Base-by-base conservation (phyloP, 2,888 invertebrate species). In the Tipula confusa region DNA sequence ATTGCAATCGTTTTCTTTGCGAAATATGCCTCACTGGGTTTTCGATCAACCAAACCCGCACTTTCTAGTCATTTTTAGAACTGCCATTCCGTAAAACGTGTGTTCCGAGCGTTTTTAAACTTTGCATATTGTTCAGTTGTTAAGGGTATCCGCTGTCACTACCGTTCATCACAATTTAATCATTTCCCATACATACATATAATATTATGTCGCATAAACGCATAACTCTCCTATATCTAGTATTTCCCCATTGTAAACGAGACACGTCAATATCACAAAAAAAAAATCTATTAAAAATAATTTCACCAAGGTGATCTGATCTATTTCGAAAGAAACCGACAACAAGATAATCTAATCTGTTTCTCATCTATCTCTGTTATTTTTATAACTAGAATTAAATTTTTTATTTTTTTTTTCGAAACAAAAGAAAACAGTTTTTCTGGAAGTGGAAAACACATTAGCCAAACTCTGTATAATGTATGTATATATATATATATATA, bases 291-390 rank as follows among this genome's bases (percentile, higher is more conserved):
- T 64, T 64, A 24, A 64, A 64, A 64, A 3, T 18, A 24, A 24
- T 36, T 64, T 64, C 64, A 64, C 64, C 64, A 64, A 64, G 64
- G 64, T 64, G 64, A 64, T 64, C 64, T 64, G 64, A 64, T 64
- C 64, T 64, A 64, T 64, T 24, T 64, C 64, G 64, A 64, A 64
- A 64, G 64, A 64, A 24, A 64, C 18, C 24, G 24, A 64, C 64
- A 9, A 24, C 64, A 24, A 64, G 64, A 64, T 64, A 64, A 64
- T 64, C 64, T 64, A 64, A 64, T 64, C 64, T 64, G 64, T 64
- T 64, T 64, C 64, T 64, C 64, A 64, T 64, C 64, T 64, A n/a
- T n/a, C 3, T 64, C 64, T 64, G 64, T 64, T 64, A 64, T 64
- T 64, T 64, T 64, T 64, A 64, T 64, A 64, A 64, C 24, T 24